These are phyloP conservation scores for Leptinotarsa lineolata DNA, from an alignment of 1,140 invertebrate genomes.

Conservation along the genomic window DNA sequence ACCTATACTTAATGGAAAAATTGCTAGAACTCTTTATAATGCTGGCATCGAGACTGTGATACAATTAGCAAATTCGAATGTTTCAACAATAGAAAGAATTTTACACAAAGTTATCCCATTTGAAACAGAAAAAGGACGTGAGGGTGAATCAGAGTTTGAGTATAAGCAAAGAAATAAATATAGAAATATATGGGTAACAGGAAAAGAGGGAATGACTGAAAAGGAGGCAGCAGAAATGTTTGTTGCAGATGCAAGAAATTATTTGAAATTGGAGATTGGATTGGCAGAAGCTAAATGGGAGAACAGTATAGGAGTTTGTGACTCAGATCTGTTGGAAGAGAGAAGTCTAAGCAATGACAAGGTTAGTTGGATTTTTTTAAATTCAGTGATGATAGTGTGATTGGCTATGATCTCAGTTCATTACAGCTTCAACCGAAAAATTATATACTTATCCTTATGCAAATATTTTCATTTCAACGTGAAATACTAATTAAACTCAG, in stretches of 20 bases:
- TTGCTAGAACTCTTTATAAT: conserved; percentile 84
- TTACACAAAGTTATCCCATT: conserved; percentile 82
- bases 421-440: too few species aligned
- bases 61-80: conserved; percentile 75
- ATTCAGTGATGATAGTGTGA: too few species aligned
- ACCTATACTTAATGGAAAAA: conserved; percentile 79
- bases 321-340: neutral
- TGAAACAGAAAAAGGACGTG: conserved; percentile 75
- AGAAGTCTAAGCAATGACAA: neutral
- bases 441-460: too few species aligned
- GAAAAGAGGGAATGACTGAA: conserved; percentile 79
- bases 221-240: conserved; percentile 80
- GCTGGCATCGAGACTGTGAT: conserved; percentile 79
- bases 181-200: conserved; percentile 80
- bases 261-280: conserved; percentile 68
- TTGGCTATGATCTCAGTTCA: too few species aligned
- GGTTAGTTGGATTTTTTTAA: too few species aligned
- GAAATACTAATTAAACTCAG: too few species aligned
- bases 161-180: conserved; percentile 68
- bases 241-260: conserved; percentile 77
- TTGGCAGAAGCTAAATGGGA: conserved; percentile 65
- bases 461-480: too few species aligned
- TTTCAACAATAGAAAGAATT: conserved; percentile 73
- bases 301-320: neutral
- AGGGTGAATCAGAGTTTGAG: conserved; percentile 72